Conservation (phyloP, 1,140 invertebrate species). For the Meteorus sp. region DNA sequence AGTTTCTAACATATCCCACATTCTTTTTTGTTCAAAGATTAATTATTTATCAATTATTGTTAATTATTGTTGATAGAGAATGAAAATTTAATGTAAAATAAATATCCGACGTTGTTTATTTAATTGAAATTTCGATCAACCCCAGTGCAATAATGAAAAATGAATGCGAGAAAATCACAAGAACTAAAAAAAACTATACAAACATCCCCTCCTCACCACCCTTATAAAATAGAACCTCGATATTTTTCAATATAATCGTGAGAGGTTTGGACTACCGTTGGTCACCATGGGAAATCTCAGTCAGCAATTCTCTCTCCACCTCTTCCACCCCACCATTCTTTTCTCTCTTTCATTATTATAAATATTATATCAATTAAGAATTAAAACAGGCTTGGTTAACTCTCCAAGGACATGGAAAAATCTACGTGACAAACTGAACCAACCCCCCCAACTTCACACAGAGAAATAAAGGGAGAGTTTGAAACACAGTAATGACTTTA, state of each 20-base stretch:
- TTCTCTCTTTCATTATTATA: conserved; percentile 50
- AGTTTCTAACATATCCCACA: too few species aligned
- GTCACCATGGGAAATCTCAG: conserved; percentile 51
- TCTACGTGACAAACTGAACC: not conserved
- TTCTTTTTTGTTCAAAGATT: too few species aligned
- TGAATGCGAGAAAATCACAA: conserved; percentile 1
- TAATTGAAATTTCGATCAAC: too few species aligned
- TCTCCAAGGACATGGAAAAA: not conserved
- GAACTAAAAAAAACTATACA: conserved; percentile 29
- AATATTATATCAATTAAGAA: conserved; percentile 52
- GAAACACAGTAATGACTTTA: conserved; percentile 45
- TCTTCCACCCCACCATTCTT: too few species aligned
- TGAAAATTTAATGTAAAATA: too few species aligned
- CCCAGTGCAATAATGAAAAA: too few species aligned
- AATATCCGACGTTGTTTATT: too few species aligned
- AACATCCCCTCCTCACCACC: too few species aligned
- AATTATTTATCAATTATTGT: too few species aligned
- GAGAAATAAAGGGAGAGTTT: not conserved
- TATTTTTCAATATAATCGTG: conserved; percentile 48
- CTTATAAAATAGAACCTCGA: conserved; percentile 31
- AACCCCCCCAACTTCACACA: not conserved
- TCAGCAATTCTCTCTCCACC: too few species aligned
- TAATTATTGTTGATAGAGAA: too few species aligned
- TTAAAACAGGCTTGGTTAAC: conserved; percentile 29
- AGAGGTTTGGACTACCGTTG: conserved; percentile 26